Evolutionary conservation across 2,113 vertebrate genomes (phyloP), one percentile per base, ranked within the genome.

Genomic region (Tetrax tetrax): DNA sequence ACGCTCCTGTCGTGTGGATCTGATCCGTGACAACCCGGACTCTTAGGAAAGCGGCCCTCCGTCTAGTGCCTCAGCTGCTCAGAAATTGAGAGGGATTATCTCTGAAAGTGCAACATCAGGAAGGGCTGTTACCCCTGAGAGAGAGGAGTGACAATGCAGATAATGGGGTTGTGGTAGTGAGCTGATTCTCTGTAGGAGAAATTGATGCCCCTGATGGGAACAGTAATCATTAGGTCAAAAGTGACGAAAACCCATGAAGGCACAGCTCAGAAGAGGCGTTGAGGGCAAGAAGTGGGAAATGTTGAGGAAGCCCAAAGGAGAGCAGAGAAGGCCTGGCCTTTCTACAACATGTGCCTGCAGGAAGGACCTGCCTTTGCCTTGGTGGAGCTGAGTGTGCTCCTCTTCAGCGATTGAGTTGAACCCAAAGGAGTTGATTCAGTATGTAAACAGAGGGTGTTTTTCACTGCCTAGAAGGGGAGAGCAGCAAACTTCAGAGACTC

Each of bases 1-100:
- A 8, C 0, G 1, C 17, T 72, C 7, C n/a, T 35, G 35, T 50
- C 3, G 0, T 7, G 41, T 17, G 20, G 56, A 35, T 48, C 71
- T 71, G 54, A 27, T 4, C 29, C 21, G n/a, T 59, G 50, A 47
- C 51, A 53, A 17, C 29, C 27, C 50, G 22, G 70, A 8, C 16
- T 16, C 50, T 7, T 27, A 53, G 37, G 33, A 50, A 16, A 54
- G 56, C 43, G 25, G 9, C 12, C 21, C 28, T 33, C 48, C 14
- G 2, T 38, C 13, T 18, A 57, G 54, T 35, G 13, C 60, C 53
- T 53, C 41, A 14, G 63, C 45, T n/a, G 21, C 2, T 3, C 15
- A 10, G 43, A 47, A 64, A 31, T 20, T 2, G 4, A 27, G 25
- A n/a, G 23, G 33, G 37, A 56, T 57, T 45, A 12, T 35, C 18